Evolutionary conservation across 2,113 vertebrate genomes (phyloP), one percentile per base, ranked within the genome.

Genomic region (Pholis gunnellus): DNA sequence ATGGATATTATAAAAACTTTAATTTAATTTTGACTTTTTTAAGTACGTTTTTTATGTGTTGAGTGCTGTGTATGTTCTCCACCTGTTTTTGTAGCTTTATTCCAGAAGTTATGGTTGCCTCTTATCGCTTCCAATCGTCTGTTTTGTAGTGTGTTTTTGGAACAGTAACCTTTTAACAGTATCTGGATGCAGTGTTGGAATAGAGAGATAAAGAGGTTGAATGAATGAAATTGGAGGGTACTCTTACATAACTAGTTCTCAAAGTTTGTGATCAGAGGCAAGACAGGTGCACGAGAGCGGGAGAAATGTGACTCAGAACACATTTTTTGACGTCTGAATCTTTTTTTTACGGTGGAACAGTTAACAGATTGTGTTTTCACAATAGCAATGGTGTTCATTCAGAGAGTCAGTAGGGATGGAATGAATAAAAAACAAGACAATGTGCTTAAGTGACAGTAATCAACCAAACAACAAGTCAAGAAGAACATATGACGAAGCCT

Each of bases 1-100:
- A 83, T 83, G 36, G 22, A 83, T 81, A 79, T 89, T 74, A 75
- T 82, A 83, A 71, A 73, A 60, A 31, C 31, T 64, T 11, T 42
- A 3, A 40, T 77, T 83, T 44, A 5, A 70, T 83, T 29, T 46
- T 6, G 6, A 72, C n/a, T 79, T 76, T 65, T 46, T n/a, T n/a
- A n/a, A n/a, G n/a, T n/a, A n/a, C n/a, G n/a, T n/a, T n/a, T 79
- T 76, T 65, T 46, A 34, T 2, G 14, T 3, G 20, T 20, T 63
- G 3, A 36, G 6, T 31, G 54, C 22, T 77, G 4, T 9, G 13
- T 8, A 36, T 27, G 20, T 67, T 17, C n/a, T 36, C n/a, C 8
- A 6, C 4, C 9, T 68, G 9, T 27, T 38, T 52, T 18, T 68
- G n/a, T 18, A 61, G 13, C 9, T 44, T 70, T 71, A 42, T 48